Evolutionary conservation across 2,797 vertebrate species (phyloP).

Genomic region (Leptoclinus maculatus): DNA sequence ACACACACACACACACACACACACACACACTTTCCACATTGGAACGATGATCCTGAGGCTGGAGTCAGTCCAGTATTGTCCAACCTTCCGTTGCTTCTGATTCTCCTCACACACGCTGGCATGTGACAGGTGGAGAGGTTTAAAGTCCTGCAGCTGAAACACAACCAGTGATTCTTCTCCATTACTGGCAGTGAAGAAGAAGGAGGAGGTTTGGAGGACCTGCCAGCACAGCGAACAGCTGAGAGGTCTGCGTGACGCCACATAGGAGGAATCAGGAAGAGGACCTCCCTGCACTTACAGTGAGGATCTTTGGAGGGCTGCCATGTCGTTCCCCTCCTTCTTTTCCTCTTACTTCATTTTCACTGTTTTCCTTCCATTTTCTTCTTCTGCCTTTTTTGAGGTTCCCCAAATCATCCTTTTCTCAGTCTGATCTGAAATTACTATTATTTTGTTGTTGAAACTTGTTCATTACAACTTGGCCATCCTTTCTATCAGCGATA

Average conservation of each 20-base stretch:
- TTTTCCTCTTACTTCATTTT: background rate
- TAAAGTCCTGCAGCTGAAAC: slow-evolving; percentile 34
- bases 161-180: slow-evolving; percentile 39
- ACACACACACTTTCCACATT: slow-evolving; percentile 21
- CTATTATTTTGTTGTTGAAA: background rate
- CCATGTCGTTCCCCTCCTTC: slow-evolving; percentile 1
- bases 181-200: slow-evolving; percentile 29
- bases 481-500: background rate
- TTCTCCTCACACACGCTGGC: slow-evolving; percentile 42
- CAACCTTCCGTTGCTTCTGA: slow-evolving; percentile 36
- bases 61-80: slow-evolving; percentile 10
- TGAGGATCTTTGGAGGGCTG: slow-evolving; percentile 4
- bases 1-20: background rate
- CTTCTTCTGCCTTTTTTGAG: background rate
- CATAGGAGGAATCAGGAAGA: slow-evolving; percentile 39
- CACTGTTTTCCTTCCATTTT: background rate
- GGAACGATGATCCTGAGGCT: slow-evolving; percentile 29
- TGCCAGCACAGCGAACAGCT: slow-evolving; percentile 63
- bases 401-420: background rate
- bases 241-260: slow-evolving; percentile 39
- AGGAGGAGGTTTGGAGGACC: slow-evolving; percentile 10
- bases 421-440: background rate
- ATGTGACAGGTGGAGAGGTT: slow-evolving; percentile 55
- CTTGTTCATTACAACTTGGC: background rate
- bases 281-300: slow-evolving; percentile 3